phyloP scores from a whole-genome alignment of 2,888 invertebrate genomes.

The Agapostemon virescens region DNA sequence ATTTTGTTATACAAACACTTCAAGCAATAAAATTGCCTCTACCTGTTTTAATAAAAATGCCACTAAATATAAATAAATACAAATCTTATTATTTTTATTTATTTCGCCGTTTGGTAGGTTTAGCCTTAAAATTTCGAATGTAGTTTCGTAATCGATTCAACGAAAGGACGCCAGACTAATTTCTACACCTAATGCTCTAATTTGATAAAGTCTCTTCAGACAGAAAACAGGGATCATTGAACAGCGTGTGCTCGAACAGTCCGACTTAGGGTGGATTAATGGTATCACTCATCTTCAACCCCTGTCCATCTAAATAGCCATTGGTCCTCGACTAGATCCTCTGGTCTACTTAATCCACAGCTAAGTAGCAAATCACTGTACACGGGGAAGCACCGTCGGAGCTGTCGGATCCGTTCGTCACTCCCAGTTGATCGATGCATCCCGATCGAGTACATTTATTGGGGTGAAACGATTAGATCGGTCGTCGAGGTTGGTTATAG shows the following conservation, averaged over 20 bases:
- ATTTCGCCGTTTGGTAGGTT: no score
- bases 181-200: neutral
- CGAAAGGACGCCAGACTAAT: neutral
- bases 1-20: no score
- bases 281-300: slow-evolving; percentile 6
- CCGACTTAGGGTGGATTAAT: neutral
- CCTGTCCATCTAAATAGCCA: slow-evolving; percentile 2
- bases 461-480: slow-evolving; percentile 15
- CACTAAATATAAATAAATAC: no score
- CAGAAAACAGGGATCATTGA: neutral
- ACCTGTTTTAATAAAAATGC: no score
- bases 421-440: slow-evolving; percentile 1
- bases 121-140: no score
- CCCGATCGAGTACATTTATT: slow-evolving; percentile 16
- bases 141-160: neutral
- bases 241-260: neutral
- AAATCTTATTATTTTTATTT: no score
- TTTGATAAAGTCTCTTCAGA: neutral
- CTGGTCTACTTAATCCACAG: slow-evolving; percentile 9
- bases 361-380: slow-evolving; percentile 18
- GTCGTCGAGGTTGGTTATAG: slow-evolving; percentile 6
- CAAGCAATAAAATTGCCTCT: no score
- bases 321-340: neutral
- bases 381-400: neutral
- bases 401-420: slow-evolving; percentile 3